Evolutionary conservation across 2,797 vertebrate genomes (phyloP).

Genomic region (Tamandua tetradactyla): DNA sequence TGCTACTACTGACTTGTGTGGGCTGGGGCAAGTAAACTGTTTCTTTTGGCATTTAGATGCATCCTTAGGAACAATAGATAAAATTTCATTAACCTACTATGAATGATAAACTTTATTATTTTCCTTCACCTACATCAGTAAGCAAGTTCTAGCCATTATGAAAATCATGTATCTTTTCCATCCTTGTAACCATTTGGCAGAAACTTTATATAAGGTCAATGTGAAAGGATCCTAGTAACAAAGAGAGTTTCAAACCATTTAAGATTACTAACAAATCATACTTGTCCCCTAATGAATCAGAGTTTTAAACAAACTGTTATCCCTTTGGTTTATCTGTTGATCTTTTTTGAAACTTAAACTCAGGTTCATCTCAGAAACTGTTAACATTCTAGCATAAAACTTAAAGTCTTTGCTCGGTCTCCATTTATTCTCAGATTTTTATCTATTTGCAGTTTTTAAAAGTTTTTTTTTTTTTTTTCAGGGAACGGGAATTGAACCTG

Average conservation of each 20-base stretch:
- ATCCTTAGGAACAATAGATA: constrained; percentile 50
- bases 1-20: constrained; percentile 50
- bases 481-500: too few relatives aligned
- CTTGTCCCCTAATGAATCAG: neutral
- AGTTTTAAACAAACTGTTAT: neutral
- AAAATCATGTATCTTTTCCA: neutral
- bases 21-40: constrained; percentile 6
- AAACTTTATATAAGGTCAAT: neutral
- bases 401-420: neutral
- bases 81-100: constrained; percentile 45
- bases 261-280: constrained; percentile 29
- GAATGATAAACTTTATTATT: constrained; percentile 28
- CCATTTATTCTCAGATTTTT: neutral
- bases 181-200: neutral
- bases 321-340: neutral
- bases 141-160: neutral
- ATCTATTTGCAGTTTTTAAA: neutral
- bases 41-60: constrained; percentile 51
- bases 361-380: neutral
- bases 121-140: neutral
- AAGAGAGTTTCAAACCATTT: neutral
- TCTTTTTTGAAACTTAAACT: constrained; percentile 22
- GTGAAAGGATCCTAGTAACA: neutral
- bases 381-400: neutral
- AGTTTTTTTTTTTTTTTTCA: neutral